A percentile compares a stretch with the other conserved stretches of the same genome.
These are phyloP conservation scores for Sphinx pinastri DNA, from an alignment of 2,888 invertebrate genomes.

Conservation along the genomic window DNA sequence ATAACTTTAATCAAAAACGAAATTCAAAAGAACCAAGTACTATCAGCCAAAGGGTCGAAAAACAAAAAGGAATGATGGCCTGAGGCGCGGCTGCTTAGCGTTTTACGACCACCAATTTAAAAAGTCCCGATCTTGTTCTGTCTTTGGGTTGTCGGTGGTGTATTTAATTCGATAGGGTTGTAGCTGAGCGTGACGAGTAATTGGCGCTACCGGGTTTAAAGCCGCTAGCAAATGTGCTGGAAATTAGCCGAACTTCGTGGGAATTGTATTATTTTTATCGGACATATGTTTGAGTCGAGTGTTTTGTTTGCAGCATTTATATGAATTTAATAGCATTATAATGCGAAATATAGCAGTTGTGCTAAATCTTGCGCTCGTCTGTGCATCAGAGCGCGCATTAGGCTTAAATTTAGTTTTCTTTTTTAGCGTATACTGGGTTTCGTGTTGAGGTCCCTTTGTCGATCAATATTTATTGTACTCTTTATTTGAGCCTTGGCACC, in stretches of 20 bases:
- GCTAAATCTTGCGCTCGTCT: too few relatives aligned
- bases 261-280: slow-evolving; percentile 36
- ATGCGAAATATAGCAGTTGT: too few relatives aligned
- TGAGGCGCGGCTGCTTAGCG: slow-evolving; percentile 38
- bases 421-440: too few relatives aligned
- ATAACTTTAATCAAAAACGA: background rate
- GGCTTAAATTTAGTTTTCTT: too few relatives aligned
- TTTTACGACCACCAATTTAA: slow-evolving; percentile 49
- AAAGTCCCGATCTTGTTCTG: slow-evolving; percentile 37
- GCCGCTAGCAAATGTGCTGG: slow-evolving; percentile 69
- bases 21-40: slow-evolving; percentile 10
- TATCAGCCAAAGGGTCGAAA: slow-evolving; percentile 28
- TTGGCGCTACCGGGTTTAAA: slow-evolving; percentile 71
- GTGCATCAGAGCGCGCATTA: too few relatives aligned
- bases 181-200: slow-evolving; percentile 51
- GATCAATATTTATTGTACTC: too few relatives aligned
- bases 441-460: too few relatives aligned
- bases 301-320: background rate
- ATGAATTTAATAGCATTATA: too few relatives aligned
- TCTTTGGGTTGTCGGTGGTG: slow-evolving; percentile 31
- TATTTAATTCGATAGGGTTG: slow-evolving; percentile 49
- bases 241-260: slow-evolving; percentile 50
- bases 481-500: too few relatives aligned
- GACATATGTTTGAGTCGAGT: background rate
- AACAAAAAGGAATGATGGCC: slow-evolving; percentile 36